Evolutionary conservation across 2,888 invertebrate genomes (phyloP), one percentile per base, ranked within the genome.

Genomic region (Lycia hirtaria): DNA sequence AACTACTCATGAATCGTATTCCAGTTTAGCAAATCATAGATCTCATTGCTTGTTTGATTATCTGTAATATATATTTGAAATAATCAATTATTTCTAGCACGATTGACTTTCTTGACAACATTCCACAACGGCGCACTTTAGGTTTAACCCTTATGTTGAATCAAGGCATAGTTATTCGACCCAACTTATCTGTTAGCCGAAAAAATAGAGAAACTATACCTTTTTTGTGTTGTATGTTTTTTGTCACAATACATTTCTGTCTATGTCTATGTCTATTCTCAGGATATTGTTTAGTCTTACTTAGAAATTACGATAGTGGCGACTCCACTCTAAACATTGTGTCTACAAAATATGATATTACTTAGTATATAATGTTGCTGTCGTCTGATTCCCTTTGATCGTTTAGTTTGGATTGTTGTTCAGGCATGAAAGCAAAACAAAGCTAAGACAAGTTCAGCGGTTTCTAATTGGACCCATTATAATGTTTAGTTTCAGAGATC

Each of bases 371-470:
- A 9, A 22, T 9, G 22, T 6, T 15, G 28, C 12, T 14, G 22
- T 40, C 5, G 17, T 30, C 10, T 44, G 24, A 19, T 44, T 44
- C 17, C 19, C 44, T 44, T 19, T 44, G 44, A 44, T 44, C 30
- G 19, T 40, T n/a, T n/a, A 38, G 20, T 38, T 38, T 20, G 38
- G 2, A 14, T 40, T 40, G 22, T 40, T 40, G 35, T 35, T 19
- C 15, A 4, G n/a, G 19, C 5, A n/a, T 5, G 19, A 37, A 10
- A 19, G 32, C n/a, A n/a, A 32, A 6, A 14, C 6, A n/a, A 35
- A 37, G 19, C 37, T 33, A 32, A 6, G 32, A 2, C 4, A 35
- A 37, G 19, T 19, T 33, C 4, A 9, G 6, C 17, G 33, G 17
- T 17, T 33, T 17, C 15, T 33, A 17, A 17, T 33, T 4, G 15